These are phyloP conservation scores for Cordylochernes scorpioides DNA, from an alignment of 2,888 invertebrate species.

Conservation along the genomic window DNA sequence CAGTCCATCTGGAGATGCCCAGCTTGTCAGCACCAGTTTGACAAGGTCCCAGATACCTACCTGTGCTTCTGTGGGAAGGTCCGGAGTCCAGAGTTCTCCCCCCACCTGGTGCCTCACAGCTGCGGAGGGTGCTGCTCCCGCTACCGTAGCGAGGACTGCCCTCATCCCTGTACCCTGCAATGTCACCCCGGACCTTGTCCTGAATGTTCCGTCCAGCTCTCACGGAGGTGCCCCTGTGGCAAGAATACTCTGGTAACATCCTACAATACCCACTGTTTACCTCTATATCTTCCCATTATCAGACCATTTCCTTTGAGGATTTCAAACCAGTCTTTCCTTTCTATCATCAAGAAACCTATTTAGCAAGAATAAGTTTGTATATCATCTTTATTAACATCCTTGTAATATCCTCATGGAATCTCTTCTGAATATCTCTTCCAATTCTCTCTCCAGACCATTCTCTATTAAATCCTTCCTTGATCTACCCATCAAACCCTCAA, in stretches of 20 bases:
- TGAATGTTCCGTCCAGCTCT: constrained; percentile 13
- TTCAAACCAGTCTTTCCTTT: too few species aligned
- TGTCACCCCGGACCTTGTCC: constrained; percentile 92
- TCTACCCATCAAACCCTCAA: too few species aligned
- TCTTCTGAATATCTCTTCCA: too few species aligned
- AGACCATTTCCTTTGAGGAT: too few species aligned
- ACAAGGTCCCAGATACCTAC: constrained; percentile 47
- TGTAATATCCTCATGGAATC: too few species aligned
- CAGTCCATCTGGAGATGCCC: constrained; percentile 56
- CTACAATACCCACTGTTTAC: too few species aligned
- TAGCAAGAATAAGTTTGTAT: too few species aligned
- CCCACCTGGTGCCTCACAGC: constrained; percentile 55
- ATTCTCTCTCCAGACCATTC: too few species aligned
- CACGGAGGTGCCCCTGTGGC: constrained; percentile 48
- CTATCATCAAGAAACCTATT: too few species aligned
- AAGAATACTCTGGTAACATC: constrained; percentile 30
- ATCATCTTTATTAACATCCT: too few species aligned
- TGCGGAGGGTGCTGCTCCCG: constrained; percentile 57
- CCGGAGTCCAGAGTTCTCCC: constrained; percentile 43
- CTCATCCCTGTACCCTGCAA: constrained; percentile 38
- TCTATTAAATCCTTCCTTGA: too few species aligned
- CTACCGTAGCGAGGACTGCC: constrained; percentile 26
- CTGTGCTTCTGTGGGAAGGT: constrained; percentile 67
- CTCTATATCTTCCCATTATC: too few species aligned
- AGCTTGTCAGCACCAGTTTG: constrained; percentile 60